phyloP scores from a whole-genome alignment of 2,113 vertebrate genomes.

The Oxyura jamaicensis region DNA sequence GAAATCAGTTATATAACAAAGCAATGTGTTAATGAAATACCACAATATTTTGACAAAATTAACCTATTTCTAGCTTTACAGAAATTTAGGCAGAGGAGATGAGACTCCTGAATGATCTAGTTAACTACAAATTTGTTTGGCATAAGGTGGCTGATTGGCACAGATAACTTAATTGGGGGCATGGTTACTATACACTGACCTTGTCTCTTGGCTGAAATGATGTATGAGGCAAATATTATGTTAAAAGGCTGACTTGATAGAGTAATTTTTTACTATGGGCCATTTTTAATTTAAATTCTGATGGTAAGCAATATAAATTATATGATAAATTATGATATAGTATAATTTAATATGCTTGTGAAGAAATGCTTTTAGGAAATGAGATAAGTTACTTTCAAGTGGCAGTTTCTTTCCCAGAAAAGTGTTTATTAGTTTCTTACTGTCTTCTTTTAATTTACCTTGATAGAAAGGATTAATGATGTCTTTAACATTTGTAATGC shows the following conservation, averaged over 20 bases:
- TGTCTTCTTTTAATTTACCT: not conserved
- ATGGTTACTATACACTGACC: not conserved
- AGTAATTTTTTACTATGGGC: not conserved
- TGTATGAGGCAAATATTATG: not conserved
- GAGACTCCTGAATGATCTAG: not conserved
- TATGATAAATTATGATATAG: not conserved
- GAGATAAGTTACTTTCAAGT: not conserved
- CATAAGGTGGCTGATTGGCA: not conserved
- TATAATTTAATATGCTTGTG: not conserved
- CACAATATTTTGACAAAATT: not conserved
- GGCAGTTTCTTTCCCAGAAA: not conserved
- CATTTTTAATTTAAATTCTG: not conserved
- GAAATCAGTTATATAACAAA: not conserved
- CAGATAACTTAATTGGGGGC: not conserved
- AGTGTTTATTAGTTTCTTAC: not conserved
- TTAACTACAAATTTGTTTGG: not conserved
- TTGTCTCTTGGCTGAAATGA: not conserved
- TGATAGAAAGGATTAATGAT: not conserved
- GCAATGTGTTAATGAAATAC: not conserved
- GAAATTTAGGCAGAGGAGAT: not conserved
- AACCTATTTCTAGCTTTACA: not conserved
- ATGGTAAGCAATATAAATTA: not conserved
- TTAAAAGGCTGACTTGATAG: not conserved
- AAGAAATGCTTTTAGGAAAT: not conserved
- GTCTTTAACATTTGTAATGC: not conserved